Percentiles rank a stretch among this genome's conserved stretches.
These are phyloP conservation scores for Scylla paramamosain DNA, from an alignment of 1,140 invertebrate genomes.

Conservation along the genomic window DNA sequence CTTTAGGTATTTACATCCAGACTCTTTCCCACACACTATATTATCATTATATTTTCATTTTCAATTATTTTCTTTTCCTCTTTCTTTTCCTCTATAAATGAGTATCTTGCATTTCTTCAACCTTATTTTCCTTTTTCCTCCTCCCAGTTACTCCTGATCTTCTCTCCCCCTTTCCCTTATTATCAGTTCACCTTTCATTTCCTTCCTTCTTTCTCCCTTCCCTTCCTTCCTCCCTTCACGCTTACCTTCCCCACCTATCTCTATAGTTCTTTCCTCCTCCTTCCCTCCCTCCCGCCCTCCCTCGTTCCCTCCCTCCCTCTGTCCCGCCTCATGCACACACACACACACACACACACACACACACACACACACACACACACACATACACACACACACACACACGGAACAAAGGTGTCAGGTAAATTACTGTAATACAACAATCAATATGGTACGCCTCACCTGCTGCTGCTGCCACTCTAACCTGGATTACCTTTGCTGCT, in stretches of 20 bases:
- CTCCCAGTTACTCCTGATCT: neutral
- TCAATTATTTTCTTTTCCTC: neutral
- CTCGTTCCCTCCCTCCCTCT: neutral
- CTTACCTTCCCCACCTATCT: neutral
- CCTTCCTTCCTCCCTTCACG: neutral
- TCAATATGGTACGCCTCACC: neutral
- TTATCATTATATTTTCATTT: neutral
- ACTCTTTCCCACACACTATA: too few relatives aligned
- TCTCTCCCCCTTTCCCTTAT: neutral
- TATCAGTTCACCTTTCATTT: neutral
- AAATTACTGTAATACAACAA: neutral
- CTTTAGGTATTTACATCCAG: too few relatives aligned
- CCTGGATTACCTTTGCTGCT: too few relatives aligned
- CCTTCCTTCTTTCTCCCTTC: neutral
- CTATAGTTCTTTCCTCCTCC: neutral
- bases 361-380: neutral
- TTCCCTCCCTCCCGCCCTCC: neutral
- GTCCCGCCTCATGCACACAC: neutral
- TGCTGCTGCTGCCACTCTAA: neutral
- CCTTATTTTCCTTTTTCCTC: neutral
- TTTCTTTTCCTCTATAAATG: neutral
- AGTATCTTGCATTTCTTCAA: neutral
- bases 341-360: neutral
- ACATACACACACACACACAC: conserved; percentile 1
- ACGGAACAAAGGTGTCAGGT: conserved; percentile 10